Conservation (phyloP, 2,797 vertebrate species). For the Squalus acanthias region DNA sequence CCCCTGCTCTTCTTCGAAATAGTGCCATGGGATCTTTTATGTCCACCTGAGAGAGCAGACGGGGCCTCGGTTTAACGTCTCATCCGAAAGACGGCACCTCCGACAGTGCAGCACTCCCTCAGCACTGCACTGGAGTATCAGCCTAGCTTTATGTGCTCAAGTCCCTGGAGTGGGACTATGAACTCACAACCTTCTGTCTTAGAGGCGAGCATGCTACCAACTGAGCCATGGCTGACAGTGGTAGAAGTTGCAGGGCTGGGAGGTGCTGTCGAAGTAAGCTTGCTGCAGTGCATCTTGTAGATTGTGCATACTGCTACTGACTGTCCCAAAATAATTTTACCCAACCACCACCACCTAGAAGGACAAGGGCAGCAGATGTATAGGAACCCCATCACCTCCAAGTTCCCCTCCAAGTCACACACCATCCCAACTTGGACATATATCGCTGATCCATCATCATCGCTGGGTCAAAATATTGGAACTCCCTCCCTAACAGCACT, state of each 20-base stretch:
- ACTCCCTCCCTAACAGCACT: not conserved
- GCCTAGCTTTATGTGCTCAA: too few species aligned
- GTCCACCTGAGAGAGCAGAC: too few species aligned
- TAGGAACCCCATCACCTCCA: not conserved
- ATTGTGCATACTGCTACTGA: not conserved
- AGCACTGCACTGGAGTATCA: too few species aligned
- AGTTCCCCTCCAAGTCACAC: not conserved
- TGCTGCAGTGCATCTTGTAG: not conserved
- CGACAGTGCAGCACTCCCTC: too few species aligned
- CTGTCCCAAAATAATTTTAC: not conserved
- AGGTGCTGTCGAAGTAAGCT: not conserved
- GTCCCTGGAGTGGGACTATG: too few species aligned
- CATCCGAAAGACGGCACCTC: too few species aligned
- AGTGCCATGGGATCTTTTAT: too few species aligned
- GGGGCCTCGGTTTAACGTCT: too few species aligned
- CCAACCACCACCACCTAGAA: not conserved
- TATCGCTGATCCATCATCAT: not conserved
- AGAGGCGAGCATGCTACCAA: too few species aligned
- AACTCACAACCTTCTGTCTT: too few species aligned
- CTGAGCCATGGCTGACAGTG: not conserved
- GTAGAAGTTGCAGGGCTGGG: not conserved
- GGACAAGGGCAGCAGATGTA: not conserved
- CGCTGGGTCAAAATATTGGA: not conserved
- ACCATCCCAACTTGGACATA: not conserved
- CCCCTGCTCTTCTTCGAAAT: too few species aligned